phyloP scores from a whole-genome alignment of 2,888 invertebrate genomes.

The Galerucella nymphaeae region DNA sequence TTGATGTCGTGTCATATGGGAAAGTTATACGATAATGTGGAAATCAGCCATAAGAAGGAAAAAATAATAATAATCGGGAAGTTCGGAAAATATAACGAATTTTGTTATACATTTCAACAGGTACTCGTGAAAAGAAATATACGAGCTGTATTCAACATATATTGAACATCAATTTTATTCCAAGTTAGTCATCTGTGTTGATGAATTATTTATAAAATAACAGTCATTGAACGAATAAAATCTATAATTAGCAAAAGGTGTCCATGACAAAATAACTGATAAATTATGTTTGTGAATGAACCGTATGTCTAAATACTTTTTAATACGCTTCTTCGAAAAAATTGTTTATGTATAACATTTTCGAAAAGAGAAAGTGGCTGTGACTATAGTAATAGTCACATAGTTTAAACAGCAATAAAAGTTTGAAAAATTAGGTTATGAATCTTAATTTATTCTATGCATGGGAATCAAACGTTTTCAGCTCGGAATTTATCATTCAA shows the following conservation, averaged over 20 bases:
- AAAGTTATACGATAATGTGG: too few relatives aligned
- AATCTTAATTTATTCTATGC: too few relatives aligned
- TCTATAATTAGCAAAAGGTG: conserved; percentile 6
- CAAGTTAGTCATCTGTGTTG: background rate
- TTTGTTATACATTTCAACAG: background rate
- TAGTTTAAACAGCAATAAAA: too few relatives aligned
- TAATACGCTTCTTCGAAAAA: background rate
- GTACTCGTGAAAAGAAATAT: conserved; percentile 7
- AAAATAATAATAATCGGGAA: too few relatives aligned
- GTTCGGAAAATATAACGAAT: too few relatives aligned
- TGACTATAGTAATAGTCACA: too few relatives aligned
- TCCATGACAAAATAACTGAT: conserved; percentile 3
- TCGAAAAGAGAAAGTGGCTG: background rate
- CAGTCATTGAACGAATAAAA: conserved; percentile 13
- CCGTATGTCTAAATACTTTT: background rate
- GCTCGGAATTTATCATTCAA: too few relatives aligned
- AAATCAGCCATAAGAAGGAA: too few relatives aligned
- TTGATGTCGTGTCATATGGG: too few relatives aligned
- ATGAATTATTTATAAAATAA: conserved; percentile 30
- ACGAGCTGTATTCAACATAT: conserved; percentile 1
- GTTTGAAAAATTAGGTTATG: too few relatives aligned
- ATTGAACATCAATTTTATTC: conserved; percentile 13
- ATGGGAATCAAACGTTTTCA: too few relatives aligned
- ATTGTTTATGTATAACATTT: background rate
- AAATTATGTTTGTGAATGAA: too few relatives aligned